These are phyloP conservation scores for Drosophila monieri DNA, from an alignment of 2,888 invertebrate species.

Conservation along the genomic window DNA sequence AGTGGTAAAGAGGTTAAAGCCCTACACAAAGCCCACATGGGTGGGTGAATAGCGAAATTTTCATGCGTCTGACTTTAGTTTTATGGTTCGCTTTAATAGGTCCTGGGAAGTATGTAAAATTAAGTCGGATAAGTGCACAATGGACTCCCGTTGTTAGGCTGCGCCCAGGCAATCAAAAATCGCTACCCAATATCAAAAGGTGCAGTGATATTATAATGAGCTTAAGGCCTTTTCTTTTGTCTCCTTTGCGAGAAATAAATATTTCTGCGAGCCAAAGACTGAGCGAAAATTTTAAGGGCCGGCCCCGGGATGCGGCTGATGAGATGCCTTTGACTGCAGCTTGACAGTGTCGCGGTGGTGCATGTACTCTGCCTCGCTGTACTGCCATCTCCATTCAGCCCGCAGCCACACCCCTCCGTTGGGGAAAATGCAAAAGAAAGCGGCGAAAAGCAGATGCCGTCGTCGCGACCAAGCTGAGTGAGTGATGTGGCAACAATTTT, in stretches of 20 bases:
- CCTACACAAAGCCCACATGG: constrained; percentile 29
- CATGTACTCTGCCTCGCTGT: constrained; percentile 4
- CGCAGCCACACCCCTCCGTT: not conserved
- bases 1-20: constrained; percentile 26
- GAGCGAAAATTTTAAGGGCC: not conserved
- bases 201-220: constrained; percentile 34
- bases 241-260: constrained; percentile 8
- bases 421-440: constrained; percentile 37
- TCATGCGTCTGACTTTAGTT: constrained; percentile 6
- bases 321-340: constrained; percentile 54
- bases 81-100: constrained; percentile 9
- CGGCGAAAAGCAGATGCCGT: constrained; percentile 42
- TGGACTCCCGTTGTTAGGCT: constrained; percentile 5
- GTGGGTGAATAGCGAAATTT: constrained; percentile 9
- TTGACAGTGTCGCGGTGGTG: constrained; percentile 34
- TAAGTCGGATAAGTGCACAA: constrained; percentile 37
- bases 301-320: constrained; percentile 26
- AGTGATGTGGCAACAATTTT: constrained; percentile 67
- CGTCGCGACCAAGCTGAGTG: constrained; percentile 46
- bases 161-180: constrained; percentile 41
- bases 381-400: not conserved
- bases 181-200: constrained; percentile 38
- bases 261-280: constrained; percentile 8
- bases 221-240: constrained; percentile 3
- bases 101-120: constrained; percentile 57